Evolutionary conservation across 2,113 vertebrate genomes (phyloP).

Genomic region (Grammomys dolichurus): DNA sequence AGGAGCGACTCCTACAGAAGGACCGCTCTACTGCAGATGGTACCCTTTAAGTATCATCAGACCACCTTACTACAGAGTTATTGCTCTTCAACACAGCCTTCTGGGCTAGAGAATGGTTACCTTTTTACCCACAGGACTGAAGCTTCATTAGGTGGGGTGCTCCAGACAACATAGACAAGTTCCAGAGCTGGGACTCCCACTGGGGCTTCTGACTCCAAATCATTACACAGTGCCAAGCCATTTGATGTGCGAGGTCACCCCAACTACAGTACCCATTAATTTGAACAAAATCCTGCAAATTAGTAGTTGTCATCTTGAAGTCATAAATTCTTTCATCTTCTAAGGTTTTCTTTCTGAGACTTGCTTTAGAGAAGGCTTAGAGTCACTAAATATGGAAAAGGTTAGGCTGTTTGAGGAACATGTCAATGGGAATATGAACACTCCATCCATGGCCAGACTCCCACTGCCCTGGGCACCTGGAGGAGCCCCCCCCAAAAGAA

Average conservation of each 20-base stretch:
- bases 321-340: background rate
- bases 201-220: background rate
- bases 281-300: background rate
- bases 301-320: background rate
- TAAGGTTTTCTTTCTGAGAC: background rate
- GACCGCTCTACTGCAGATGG: background rate
- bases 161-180: background rate
- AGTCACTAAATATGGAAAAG: background rate
- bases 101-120: background rate
- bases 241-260: background rate
- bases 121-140: background rate
- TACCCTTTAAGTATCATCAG: background rate
- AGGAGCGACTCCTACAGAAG: background rate
- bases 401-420: background rate
- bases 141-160: background rate
- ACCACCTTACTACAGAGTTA: background rate
- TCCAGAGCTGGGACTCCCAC: background rate
- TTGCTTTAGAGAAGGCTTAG: background rate
- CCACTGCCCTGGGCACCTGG: background rate
- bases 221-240: fast-evolving
- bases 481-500: background rate
- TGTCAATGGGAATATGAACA: background rate
- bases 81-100: background rate
- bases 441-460: background rate
- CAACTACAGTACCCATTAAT: background rate